These are phyloP conservation scores for Cylas formicarius DNA, from an alignment of 1,140 invertebrate genomes.

Conservation along the genomic window DNA sequence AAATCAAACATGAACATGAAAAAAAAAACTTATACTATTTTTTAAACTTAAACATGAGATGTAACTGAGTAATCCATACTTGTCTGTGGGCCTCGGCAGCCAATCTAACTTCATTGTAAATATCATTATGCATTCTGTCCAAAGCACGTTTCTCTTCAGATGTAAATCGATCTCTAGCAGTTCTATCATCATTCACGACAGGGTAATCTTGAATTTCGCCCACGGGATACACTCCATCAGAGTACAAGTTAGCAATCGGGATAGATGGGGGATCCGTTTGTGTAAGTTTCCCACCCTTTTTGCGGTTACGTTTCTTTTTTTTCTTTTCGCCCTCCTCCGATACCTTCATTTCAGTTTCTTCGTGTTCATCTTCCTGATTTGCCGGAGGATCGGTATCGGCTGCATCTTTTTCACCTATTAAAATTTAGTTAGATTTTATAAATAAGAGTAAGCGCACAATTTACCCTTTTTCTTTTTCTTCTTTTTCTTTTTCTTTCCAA, in stretches of 20 bases:
- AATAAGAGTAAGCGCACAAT: conserved; percentile 4
- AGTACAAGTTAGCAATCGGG: conserved; percentile 77
- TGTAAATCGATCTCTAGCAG: conserved; percentile 79
- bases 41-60: too few species aligned
- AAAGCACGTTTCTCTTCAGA: conserved; percentile 85
- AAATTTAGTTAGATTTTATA: conserved; percentile 9
- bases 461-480: conserved; percentile 46
- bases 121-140: conserved; percentile 75
- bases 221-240: conserved; percentile 71
- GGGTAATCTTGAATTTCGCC: conserved; percentile 76
- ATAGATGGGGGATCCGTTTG: conserved; percentile 83
- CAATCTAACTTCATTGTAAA: conserved; percentile 90
- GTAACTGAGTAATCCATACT: conserved; percentile 34
- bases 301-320: conserved; percentile 51
- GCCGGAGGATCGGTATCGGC: conserved; percentile 18
- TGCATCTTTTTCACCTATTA: conserved; percentile 23
- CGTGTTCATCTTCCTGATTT: conserved; percentile 18
- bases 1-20: too few species aligned
- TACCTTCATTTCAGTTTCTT: conserved; percentile 36
- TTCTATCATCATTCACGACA: conserved; percentile 66
- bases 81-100: conserved; percentile 97
- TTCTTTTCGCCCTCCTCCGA: conserved; percentile 49
- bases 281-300: conserved; percentile 43
- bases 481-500: conserved; percentile 59
- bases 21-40: too few species aligned